A percentile compares a stretch with the other conserved stretches of the same genome.
phyloP scores from a whole-genome alignment of 2,888 invertebrate genomes.

The Parnassius apollo region DNA sequence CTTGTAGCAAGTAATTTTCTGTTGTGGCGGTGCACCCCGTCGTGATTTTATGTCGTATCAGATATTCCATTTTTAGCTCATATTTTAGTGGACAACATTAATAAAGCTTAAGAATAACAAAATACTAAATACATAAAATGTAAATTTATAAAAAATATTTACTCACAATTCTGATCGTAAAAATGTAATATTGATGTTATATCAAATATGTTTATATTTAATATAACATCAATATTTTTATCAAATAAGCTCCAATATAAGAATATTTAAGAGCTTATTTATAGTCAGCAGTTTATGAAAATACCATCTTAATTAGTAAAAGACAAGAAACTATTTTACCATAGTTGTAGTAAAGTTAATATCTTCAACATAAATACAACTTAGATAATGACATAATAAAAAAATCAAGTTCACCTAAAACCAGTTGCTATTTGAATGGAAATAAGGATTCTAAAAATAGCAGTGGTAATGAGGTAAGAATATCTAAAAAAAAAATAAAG shows the following conservation, averaged over 20 bases:
- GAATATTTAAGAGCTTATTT: too few species aligned
- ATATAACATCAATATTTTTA: too few species aligned
- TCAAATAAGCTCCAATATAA: too few species aligned
- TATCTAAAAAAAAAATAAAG: too few species aligned
- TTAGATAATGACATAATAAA: neutral
- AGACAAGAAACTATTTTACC: neutral
- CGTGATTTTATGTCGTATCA: conserved; percentile 48
- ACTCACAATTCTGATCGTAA: too few species aligned
- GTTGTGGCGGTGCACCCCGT: conserved; percentile 58
- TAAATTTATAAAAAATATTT: too few species aligned
- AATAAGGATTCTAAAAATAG: neutral
- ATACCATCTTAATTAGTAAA: neutral
- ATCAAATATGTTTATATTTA: too few species aligned
- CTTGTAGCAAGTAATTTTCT: conserved; percentile 46
- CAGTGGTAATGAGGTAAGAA: neutral
- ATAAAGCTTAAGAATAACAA: neutral
- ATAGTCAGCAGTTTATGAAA: too few species aligned
- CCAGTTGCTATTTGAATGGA: too few species aligned
- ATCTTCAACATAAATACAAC: neutral
- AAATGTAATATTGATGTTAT: too few species aligned
- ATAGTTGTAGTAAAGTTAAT: too few species aligned
- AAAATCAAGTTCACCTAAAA: neutral
- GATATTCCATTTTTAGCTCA: conserved; percentile 16
- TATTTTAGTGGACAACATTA: conserved; percentile 16
- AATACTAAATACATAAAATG: too few species aligned